Evolutionary conservation across 2,113 vertebrate species (phyloP).

Genomic region (Pseudopodoces humilis): DNA sequence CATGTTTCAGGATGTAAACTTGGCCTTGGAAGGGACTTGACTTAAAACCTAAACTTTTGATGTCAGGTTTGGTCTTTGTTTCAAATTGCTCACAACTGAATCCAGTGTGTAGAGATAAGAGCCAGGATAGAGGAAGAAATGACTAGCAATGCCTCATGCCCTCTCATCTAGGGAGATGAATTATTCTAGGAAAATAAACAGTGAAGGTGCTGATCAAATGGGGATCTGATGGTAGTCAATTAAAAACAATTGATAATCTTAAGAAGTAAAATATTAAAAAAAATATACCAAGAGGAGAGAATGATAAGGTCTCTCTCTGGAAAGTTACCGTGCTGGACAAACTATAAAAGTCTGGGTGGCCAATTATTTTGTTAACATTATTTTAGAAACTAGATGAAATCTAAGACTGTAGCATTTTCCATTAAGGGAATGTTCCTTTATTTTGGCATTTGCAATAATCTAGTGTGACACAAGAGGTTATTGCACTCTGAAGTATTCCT

Average conservation of each 20-base stretch:
- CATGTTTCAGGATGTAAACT: fast-evolving
- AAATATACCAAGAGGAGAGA: background rate
- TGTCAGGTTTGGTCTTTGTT: background rate
- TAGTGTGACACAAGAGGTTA: background rate
- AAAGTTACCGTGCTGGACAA: background rate
- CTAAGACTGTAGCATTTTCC: background rate
- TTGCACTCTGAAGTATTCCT: background rate
- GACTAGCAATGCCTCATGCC: background rate
- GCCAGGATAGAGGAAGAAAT: background rate
- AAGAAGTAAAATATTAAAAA: background rate
- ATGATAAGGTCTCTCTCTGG: background rate
- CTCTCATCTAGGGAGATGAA: background rate
- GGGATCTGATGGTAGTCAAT: background rate
- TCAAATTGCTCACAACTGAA: background rate
- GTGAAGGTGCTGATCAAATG: background rate
- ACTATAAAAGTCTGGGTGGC: background rate
- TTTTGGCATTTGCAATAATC: background rate
- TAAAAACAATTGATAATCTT: background rate
- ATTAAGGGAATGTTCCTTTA: background rate
- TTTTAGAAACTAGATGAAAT: background rate
- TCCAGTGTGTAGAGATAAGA: background rate
- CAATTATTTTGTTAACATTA: background rate
- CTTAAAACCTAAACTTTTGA: background rate
- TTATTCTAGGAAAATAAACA: background rate
- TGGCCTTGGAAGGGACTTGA: background rate